A percentile compares a stretch with the other conserved stretches of the same genome.
phyloP scores from a whole-genome alignment of 2,797 vertebrate genomes.

The Loris lydekkerianus region DNA sequence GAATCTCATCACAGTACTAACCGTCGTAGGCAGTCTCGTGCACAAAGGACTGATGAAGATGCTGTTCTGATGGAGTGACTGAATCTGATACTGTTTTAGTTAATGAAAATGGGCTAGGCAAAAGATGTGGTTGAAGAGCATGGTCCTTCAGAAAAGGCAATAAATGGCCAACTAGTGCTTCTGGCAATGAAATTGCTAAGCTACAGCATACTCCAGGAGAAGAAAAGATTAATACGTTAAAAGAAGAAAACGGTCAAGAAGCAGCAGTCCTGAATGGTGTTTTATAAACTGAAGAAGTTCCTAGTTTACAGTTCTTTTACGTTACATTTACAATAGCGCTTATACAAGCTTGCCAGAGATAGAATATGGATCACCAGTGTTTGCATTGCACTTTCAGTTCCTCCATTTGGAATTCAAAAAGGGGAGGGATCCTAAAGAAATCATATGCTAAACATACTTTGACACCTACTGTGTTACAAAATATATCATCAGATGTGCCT shows the following conservation, averaged over 20 bases:
- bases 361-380: slow-evolving; percentile 95
- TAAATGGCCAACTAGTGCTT: slow-evolving; percentile 92
- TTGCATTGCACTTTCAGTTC: slow-evolving; percentile 95
- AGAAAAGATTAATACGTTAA: slow-evolving; percentile 89
- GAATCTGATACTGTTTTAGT: no score
- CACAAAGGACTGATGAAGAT: slow-evolving; percentile 98
- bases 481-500: no score
- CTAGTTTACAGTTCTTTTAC: slow-evolving; percentile 82
- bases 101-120: no score
- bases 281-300: no score
- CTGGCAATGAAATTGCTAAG: slow-evolving; percentile 89
- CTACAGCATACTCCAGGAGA: slow-evolving; percentile 90
- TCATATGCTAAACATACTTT: no score
- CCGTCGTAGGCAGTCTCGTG: slow-evolving; percentile 96
- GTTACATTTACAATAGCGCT: slow-evolving; percentile 97
- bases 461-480: no score
- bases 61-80: slow-evolving; percentile 88
- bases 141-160: slow-evolving; percentile 73
- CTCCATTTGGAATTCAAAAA: no score
- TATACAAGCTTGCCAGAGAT: slow-evolving; percentile 99
- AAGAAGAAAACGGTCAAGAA: slow-evolving; percentile 91
- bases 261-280: slow-evolving; percentile 85
- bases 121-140: no score
- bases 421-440: no score
- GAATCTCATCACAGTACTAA: slow-evolving; percentile 95